A percentile compares a stretch with the other conserved stretches of the same genome.
Conservation (phyloP, 2,113 vertebrate species). For the Machaerirhynchus nigripectus region DNA sequence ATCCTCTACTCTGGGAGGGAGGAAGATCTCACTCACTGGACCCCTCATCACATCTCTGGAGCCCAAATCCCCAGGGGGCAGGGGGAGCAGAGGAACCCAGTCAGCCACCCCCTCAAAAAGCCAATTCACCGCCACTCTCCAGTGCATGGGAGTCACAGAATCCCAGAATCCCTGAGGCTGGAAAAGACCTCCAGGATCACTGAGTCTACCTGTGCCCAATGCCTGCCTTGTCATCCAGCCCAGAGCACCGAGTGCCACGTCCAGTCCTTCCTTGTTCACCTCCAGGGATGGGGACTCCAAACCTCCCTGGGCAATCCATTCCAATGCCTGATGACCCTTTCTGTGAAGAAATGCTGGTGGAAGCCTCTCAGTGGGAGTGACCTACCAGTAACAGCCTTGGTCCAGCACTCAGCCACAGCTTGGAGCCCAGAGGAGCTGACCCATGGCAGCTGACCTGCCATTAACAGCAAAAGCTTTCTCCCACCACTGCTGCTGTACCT, state of each 20-base stretch:
- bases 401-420: rapidly evolving
- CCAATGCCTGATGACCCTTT: background rate
- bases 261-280: background rate
- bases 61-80: background rate
- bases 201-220: rapidly evolving
- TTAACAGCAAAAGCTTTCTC: rapidly evolving
- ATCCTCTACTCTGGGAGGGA: background rate
- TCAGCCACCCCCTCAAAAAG: background rate
- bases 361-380: rapidly evolving
- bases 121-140: rapidly evolving
- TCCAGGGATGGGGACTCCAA: background rate
- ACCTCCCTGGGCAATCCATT: background rate
- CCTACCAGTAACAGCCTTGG: rapidly evolving
- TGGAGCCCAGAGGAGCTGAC: background rate
- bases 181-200: background rate
- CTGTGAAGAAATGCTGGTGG: background rate
- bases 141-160: background rate
- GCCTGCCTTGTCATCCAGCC: background rate
- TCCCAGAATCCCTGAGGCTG: background rate
- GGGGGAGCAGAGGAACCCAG: background rate
- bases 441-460: background rate
- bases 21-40: background rate
- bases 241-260: background rate
- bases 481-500: background rate
- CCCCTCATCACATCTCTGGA: background rate